Evolutionary conservation across 2,888 invertebrate genomes (phyloP), one percentile per base, ranked within the genome.

Genomic region (Papilio protenor): DNA sequence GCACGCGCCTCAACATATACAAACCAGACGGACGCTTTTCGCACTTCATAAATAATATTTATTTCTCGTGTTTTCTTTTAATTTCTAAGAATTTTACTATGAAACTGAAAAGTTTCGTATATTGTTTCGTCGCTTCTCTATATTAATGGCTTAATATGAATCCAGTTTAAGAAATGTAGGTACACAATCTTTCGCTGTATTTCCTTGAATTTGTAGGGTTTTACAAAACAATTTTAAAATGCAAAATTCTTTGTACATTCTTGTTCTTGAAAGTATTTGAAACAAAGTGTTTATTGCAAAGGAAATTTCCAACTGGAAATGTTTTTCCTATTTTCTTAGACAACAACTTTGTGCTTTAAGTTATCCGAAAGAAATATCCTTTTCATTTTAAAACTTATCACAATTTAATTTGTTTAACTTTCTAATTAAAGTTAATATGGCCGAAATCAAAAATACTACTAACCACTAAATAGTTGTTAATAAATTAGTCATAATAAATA

Each of bases 21-120:
- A 57, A 57, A 57, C 21, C 49, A 57, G 57, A 18, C 12, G 11
- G n/a, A 40, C 49, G 57, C 33, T 55, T 55, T 40, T 57, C 40
- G n/a, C 73, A 73, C 57, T 57, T 73, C 21, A 57, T 40, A 57
- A 55, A 72, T 52, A 33, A 27, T 40, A 57, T 73, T 55, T 73
- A 57, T 73, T 57, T 55, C 11, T 66, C 40, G 10, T 66, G 16
- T 66, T 66, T 40, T 33, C 40, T 66, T 27, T 12, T 27, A 27
- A 14, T 6, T 64, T 64, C 64, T 16, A 6, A 18, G 33, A 27
- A 18, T 33, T 23, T 12, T 23, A 23, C 23, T 59, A 23, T 23
- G 55, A 11, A 59, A 59, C 21, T 59, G 57, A 21, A 18, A 0
- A 23, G 6, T 55, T n/a, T 55, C 55, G n/a, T 52, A 55, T 55